These are phyloP conservation scores for Toxonevra muliebris DNA, from an alignment of 2,888 invertebrate species.

Conservation along the genomic window DNA sequence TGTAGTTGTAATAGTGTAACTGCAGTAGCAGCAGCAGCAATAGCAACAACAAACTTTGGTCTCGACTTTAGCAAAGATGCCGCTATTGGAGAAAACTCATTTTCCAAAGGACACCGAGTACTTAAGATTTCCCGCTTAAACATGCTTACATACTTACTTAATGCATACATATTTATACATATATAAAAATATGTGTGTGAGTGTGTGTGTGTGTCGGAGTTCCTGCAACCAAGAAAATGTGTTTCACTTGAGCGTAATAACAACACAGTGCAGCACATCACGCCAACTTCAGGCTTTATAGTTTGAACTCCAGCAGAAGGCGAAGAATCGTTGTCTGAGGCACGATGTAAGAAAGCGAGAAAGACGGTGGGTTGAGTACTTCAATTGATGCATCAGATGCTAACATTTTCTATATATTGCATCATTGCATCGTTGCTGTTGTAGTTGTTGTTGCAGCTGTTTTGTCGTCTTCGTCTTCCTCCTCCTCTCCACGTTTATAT, in stretches of 20 bases:
- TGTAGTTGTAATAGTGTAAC: background rate
- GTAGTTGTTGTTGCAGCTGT: background rate
- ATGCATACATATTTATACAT: background rate
- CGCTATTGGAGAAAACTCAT: constrained; percentile 24
- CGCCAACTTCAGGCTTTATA: constrained; percentile 14
- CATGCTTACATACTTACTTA: background rate
- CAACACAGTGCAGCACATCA: constrained; percentile 14
- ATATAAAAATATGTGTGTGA: background rate
- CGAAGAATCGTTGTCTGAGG: too few species aligned
- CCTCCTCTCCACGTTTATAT: constrained; percentile 8
- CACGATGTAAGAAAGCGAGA: too few species aligned
- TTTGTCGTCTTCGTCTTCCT: background rate
- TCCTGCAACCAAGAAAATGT: constrained; percentile 5
- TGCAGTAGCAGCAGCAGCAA: constrained; percentile 10
- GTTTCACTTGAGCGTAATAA: constrained; percentile 23
- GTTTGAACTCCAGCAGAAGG: too few species aligned
- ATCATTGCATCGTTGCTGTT: background rate
- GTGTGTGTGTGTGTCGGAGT: background rate
- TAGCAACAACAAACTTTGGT: background rate
- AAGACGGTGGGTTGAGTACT: background rate
- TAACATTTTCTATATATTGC: background rate
- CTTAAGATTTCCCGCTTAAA: constrained; percentile 6
- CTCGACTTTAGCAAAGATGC: background rate
- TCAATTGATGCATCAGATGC: background rate
- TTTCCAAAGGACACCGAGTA: constrained; percentile 26